Base-by-base conservation (phyloP, 1,140 invertebrate species). In the Drosophila kepulauana region DNA sequence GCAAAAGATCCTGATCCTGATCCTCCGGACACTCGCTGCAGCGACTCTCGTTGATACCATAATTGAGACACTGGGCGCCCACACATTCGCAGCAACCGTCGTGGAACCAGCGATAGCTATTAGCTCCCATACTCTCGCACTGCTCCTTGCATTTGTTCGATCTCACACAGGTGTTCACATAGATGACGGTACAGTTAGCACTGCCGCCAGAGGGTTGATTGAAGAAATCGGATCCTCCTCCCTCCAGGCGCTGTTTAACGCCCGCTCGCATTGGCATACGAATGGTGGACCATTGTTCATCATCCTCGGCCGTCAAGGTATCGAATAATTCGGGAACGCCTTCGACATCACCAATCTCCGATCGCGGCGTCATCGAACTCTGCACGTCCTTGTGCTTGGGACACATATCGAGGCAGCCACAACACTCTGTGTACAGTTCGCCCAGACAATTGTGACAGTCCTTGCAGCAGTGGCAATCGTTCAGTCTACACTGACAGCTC, bases 31-130 rank as follows among this genome's bases (percentile, higher is more conserved):
- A 93, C 0, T 76, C 76, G n/a, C 61, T 67, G 56, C 92, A 93
- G 25, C 81, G 78, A 15, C 90, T 97, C 89, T 98, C 97, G 82
- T 98, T 97, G 79, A 98, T 97, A 3, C 98, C 98, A 93, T 98
- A 98, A 91, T 98, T 97, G 13, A 98, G 94, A 89, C 98, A 99
- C 38, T 95, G 96, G 65, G 96, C 95, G 6, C 98, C 98, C 54
- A 99, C 95, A 92, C 98, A 99, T 93, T 99, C 97, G 93, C 98
- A 99, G 91, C 98, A 99, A 3, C 97, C 98, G 92, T 99, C 97
- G 92, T 98, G 97, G 93, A 99, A 99, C 97, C 97, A 98, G 79
- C 98, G 86, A 71, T 92, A 92, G 54, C 91, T 92, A 52, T 76
- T 92, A n/a, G 91, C 86, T 0, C 92, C 92, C 92, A 92, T 92